These are phyloP conservation scores for Chymomyza caudatula DNA, from an alignment of 2,888 invertebrate genomes.

Conservation along the genomic window DNA sequence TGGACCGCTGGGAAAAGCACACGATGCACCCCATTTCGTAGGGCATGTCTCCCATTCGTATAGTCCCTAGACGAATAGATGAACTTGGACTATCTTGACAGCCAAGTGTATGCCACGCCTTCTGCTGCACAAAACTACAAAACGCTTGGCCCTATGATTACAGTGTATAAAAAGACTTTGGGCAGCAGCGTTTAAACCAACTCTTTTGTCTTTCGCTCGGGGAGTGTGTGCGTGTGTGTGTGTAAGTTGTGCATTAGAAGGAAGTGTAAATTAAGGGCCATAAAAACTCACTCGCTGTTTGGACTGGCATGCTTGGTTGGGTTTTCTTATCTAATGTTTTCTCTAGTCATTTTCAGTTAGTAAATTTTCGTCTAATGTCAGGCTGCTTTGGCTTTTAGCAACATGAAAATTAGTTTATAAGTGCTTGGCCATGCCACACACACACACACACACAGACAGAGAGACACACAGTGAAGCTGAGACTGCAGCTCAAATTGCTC, in stretches of 20 bases:
- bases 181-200: neutral
- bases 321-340: conserved; percentile 26
- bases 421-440: conserved; percentile 21
- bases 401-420: conserved; percentile 58
- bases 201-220: conserved; percentile 25
- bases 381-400: conserved; percentile 68
- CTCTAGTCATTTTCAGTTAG: conserved; percentile 44
- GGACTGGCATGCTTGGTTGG: neutral
- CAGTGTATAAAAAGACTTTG: too few species aligned
- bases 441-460: conserved; percentile 21
- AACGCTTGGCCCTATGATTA: too few species aligned
- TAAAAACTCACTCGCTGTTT: conserved; percentile 41
- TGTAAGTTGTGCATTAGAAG: conserved; percentile 35
- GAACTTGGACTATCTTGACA: too few species aligned
- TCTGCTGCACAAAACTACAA: too few species aligned
- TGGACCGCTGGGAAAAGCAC: too few species aligned
- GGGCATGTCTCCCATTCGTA: too few species aligned
- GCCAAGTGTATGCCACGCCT: too few species aligned
- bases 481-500: neutral
- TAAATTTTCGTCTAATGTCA: conserved; percentile 46
- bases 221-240: conserved; percentile 11
- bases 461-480: conserved; percentile 5
- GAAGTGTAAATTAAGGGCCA: conserved; percentile 70
- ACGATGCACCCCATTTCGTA: too few species aligned
- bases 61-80: too few species aligned